phyloP scores from a whole-genome alignment of 92 coral and sea anemone species.

The Porites rus region DNA sequence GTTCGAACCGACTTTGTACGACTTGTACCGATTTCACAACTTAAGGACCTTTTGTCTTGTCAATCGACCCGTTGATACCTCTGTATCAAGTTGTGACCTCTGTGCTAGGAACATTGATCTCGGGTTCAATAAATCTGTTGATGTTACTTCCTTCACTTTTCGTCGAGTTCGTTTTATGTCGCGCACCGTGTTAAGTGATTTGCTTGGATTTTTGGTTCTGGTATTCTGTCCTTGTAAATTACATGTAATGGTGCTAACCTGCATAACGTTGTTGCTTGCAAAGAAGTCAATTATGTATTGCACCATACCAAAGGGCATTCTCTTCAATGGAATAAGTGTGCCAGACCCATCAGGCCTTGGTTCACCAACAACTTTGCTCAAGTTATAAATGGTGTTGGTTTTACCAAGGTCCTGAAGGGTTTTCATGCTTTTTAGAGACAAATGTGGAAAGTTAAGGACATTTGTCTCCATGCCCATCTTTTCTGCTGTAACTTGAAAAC shows the following conservation, averaged over 20 bases:
- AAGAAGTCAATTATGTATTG: conserved; percentile 40
- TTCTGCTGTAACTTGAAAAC: neutral
- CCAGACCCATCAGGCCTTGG: conserved; percentile 33
- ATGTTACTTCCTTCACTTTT: no score
- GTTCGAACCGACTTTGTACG: no score
- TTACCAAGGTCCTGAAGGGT: conserved; percentile 12
- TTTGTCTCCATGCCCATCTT: neutral
- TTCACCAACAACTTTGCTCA: conserved; percentile 13
- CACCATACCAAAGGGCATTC: conserved; percentile 27
- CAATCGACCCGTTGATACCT: no score
- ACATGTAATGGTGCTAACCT: neutral
- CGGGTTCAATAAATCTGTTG: no score
- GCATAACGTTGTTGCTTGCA: conserved; percentile 37
- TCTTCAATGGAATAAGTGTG: conserved; percentile 26
- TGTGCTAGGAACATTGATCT: no score
- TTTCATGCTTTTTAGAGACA: conserved; percentile 44
- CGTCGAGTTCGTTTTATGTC: no score
- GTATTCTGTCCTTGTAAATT: no score
- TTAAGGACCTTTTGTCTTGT: no score
- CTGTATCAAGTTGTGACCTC: no score
- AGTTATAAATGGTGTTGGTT: conserved; percentile 39
- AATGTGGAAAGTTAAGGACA: neutral
- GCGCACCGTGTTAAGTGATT: no score
- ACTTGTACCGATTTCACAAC: no score
- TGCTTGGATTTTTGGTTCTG: no score